A percentile compares a stretch with the other conserved stretches of the same genome.
phyloP scores from a whole-genome alignment of 2,797 vertebrate genomes.

The Cirrhinus molitorella region DNA sequence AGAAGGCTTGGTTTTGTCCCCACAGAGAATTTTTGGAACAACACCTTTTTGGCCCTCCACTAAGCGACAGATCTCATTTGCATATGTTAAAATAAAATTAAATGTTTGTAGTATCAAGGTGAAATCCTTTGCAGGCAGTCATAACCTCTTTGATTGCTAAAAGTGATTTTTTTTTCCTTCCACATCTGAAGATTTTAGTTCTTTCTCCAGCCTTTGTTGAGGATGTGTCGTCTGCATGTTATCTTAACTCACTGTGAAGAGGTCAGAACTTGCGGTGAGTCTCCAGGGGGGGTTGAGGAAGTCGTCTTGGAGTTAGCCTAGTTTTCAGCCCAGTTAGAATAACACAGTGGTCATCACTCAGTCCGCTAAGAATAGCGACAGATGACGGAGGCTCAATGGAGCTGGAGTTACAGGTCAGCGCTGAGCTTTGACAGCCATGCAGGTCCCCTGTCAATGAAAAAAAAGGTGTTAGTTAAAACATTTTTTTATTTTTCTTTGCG shows the following conservation, averaged over 20 bases:
- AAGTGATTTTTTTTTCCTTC: neutral
- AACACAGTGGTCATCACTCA: constrained; percentile 52
- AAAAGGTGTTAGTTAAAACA: neutral
- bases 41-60: constrained; percentile 7
- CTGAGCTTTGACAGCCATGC: constrained; percentile 5
- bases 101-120: neutral
- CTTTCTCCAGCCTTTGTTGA: neutral
- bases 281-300: constrained; percentile 9
- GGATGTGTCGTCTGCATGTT: constrained; percentile 19
- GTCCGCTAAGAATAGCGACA: constrained; percentile 50
- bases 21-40: constrained; percentile 31
- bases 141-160: constrained; percentile 2
- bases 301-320: constrained; percentile 51
- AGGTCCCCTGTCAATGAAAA: neutral
- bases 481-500: neutral
- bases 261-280: constrained; percentile 14
- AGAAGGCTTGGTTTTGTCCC: constrained; percentile 47
- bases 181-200: neutral
- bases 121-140: neutral
- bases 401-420: constrained; percentile 36
- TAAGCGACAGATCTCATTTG: constrained; percentile 38
- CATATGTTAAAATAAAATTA: constrained; percentile 44
- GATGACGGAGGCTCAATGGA: constrained; percentile 25
- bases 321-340: constrained; percentile 55
- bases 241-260: constrained; percentile 15